Evolutionary conservation across 2,888 invertebrate species (phyloP).

Genomic region (Taenaris catops): DNA sequence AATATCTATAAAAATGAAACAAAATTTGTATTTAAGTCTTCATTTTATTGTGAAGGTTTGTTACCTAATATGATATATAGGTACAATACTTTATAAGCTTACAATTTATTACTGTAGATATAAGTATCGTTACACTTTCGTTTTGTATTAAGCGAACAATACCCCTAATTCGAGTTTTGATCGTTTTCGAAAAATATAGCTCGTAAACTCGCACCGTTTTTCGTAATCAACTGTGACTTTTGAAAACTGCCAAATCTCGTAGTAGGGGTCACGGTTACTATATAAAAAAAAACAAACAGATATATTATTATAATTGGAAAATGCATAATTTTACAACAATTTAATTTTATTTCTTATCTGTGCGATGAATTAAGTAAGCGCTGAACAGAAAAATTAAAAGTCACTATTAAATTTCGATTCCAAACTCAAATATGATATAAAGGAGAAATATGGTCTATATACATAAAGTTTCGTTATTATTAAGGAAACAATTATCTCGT

Average conservation of each 20-base stretch:
- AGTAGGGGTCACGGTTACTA: too few relatives aligned
- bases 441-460: background rate
- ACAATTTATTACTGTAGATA: slow-evolving; percentile 71
- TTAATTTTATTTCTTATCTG: slow-evolving; percentile 26
- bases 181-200: too few relatives aligned
- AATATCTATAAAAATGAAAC: slow-evolving; percentile 17
- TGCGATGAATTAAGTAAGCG: slow-evolving; percentile 28
- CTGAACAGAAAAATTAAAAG: slow-evolving; percentile 14
- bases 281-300: slow-evolving; percentile 34
- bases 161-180: too few relatives aligned
- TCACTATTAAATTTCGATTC: background rate
- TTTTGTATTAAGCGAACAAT: slow-evolving; percentile 27
- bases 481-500: slow-evolving; percentile 1
- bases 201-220: too few relatives aligned
- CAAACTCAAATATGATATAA: background rate
- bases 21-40: slow-evolving; percentile 58
- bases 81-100: slow-evolving; percentile 59
- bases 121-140: slow-evolving; percentile 46
- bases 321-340: slow-evolving; percentile 22
- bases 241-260: too few relatives aligned
- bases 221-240: too few relatives aligned
- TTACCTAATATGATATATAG: slow-evolving; percentile 70
- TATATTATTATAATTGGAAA: slow-evolving; percentile 19
- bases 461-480: background rate
- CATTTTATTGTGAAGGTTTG: slow-evolving; percentile 76